Evolutionary conservation across 2,113 vertebrate species (phyloP).

Genomic region (Excalfactoria chinensis): DNA sequence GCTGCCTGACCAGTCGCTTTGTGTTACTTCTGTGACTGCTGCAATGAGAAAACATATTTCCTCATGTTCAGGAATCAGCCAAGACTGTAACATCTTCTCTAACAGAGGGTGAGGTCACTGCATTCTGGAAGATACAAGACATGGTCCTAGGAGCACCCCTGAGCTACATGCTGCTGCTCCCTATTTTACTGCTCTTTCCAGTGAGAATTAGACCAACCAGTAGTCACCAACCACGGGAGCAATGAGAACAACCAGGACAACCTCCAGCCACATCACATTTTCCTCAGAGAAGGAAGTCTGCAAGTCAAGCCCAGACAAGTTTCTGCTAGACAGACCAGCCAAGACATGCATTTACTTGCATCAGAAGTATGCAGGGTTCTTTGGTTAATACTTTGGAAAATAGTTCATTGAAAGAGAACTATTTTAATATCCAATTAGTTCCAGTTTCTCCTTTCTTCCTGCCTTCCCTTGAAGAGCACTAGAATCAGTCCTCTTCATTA

Average conservation of each 20-base stretch:
- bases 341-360: not conserved
- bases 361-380: not conserved
- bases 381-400: not conserved
- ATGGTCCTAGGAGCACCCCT: not conserved
- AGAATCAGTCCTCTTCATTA: not conserved
- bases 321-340: not conserved
- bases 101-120: not conserved
- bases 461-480: not conserved
- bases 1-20: accelerated
- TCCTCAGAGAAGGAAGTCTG: not conserved
- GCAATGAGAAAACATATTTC: not conserved
- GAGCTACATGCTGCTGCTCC: accelerated
- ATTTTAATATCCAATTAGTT: not conserved
- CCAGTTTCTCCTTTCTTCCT: not conserved
- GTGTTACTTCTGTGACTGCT: not conserved
- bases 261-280: not conserved
- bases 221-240: not conserved
- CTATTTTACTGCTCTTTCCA: not conserved
- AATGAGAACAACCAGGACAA: not conserved
- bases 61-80: not conserved
- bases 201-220: not conserved
- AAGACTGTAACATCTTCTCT: not conserved
- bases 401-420: not conserved
- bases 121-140: not conserved
- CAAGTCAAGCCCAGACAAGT: not conserved